These are phyloP conservation scores for Oplegnathus fasciatus DNA, from an alignment of 2,113 vertebrate species.

Conservation along the genomic window DNA sequence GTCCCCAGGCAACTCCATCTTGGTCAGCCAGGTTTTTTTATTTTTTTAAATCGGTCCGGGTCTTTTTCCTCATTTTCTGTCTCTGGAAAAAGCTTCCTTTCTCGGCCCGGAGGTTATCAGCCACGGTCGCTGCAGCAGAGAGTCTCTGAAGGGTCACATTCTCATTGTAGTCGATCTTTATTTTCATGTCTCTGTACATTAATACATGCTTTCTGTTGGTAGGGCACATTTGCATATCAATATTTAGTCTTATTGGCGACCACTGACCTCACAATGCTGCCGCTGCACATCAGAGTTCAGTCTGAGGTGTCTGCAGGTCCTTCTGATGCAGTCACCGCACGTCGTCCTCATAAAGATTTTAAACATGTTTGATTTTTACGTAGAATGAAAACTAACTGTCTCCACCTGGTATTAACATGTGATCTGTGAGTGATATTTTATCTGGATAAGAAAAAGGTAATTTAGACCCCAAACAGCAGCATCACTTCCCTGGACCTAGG, in stretches of 20 bases:
- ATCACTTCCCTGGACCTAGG: background rate
- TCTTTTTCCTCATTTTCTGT: constrained; percentile 9
- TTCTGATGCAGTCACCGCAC: background rate
- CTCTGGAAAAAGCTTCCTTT: constrained; percentile 14
- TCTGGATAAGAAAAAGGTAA: background rate
- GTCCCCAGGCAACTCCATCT: constrained; percentile 61
- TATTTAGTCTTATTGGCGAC: background rate
- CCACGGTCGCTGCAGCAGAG: background rate
- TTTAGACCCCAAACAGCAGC: background rate
- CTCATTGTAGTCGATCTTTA: constrained; percentile 23
- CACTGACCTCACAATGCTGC: constrained; percentile 9
- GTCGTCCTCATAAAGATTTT: background rate
- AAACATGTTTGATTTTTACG: background rate
- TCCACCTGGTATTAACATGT: background rate
- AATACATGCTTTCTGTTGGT: background rate
- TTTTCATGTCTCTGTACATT: constrained; percentile 26
- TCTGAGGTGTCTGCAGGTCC: background rate
- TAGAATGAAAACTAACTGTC: background rate
- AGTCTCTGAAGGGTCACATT: constrained; percentile 14
- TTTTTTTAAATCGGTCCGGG: constrained; percentile 24
- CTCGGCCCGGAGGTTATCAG: constrained; percentile 51
- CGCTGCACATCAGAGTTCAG: background rate
- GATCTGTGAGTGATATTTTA: background rate
- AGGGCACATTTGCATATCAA: constrained; percentile 15
- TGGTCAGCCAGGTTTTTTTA: constrained; percentile 27